Conservation (phyloP, 1,140 invertebrate species). For the Eriocheir sinensis region DNA sequence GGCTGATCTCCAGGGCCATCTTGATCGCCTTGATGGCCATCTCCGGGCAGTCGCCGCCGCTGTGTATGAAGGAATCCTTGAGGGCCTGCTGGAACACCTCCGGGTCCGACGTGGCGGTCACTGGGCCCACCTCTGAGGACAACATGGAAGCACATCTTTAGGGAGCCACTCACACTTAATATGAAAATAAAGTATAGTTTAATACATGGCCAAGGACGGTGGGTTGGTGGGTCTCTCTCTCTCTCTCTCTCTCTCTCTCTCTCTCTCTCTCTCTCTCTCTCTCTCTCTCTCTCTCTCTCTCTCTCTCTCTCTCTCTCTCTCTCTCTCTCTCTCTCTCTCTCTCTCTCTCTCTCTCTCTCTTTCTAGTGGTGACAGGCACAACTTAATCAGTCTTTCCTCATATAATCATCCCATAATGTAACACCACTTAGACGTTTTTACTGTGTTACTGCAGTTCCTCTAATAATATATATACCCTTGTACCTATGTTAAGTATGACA, state of each 20-base stretch:
- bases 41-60: slow-evolving; percentile 90
- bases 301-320: slow-evolving; percentile 4
- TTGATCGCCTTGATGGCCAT: slow-evolving; percentile 87
- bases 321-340: slow-evolving; percentile 12
- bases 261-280: not conserved
- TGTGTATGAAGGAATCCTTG: slow-evolving; percentile 85
- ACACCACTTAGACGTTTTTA: too few species aligned
- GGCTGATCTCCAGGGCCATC: slow-evolving; percentile 85
- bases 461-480: too few species aligned
- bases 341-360: slow-evolving; percentile 11
- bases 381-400: too few species aligned
- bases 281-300: slow-evolving; percentile 4
- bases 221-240: too few species aligned
- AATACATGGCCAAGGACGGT: too few species aligned
- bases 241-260: too few species aligned
- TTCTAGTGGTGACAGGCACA: not conserved
- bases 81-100: slow-evolving; percentile 85
- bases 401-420: too few species aligned
- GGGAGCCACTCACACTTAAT: too few species aligned
- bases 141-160: too few species aligned
- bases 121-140: slow-evolving; percentile 86
- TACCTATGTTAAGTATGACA: too few species aligned
- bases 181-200: too few species aligned
- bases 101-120: slow-evolving; percentile 85
- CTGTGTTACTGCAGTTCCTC: too few species aligned